Conservation (phyloP, 2,797 vertebrate species). For the Tenualosa ilisha region DNA sequence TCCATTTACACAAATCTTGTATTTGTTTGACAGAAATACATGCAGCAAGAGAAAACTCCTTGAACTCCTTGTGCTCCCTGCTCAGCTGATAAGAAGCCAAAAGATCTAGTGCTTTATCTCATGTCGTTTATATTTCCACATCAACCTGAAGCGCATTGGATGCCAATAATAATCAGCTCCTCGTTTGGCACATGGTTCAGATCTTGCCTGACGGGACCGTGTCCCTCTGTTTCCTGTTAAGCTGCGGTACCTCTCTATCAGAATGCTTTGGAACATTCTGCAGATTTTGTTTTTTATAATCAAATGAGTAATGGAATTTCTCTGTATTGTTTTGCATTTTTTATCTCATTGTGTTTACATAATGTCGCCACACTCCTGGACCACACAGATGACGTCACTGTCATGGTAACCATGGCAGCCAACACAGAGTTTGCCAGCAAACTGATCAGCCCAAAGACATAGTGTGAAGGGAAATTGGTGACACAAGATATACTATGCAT, state of each 20-base stretch:
- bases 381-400: neutral
- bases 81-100: neutral
- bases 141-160: neutral
- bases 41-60: neutral
- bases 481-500: neutral
- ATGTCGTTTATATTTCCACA: neutral
- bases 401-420: neutral
- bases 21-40: neutral
- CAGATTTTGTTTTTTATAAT: constrained; percentile 12
- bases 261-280: constrained; percentile 19
- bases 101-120: neutral
- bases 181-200: neutral
- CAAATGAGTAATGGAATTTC: constrained; percentile 26
- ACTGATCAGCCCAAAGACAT: neutral
- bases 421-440: neutral
- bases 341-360: neutral
- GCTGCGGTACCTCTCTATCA: neutral
- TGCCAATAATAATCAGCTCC: neutral
- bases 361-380: neutral
- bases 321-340: neutral
- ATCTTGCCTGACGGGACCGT: neutral
- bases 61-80: neutral
- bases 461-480: neutral
- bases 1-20: neutral
- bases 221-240: constrained; percentile 21